Conservation (phyloP, 1,140 invertebrate genomes). For the Magallana gigas region DNA sequence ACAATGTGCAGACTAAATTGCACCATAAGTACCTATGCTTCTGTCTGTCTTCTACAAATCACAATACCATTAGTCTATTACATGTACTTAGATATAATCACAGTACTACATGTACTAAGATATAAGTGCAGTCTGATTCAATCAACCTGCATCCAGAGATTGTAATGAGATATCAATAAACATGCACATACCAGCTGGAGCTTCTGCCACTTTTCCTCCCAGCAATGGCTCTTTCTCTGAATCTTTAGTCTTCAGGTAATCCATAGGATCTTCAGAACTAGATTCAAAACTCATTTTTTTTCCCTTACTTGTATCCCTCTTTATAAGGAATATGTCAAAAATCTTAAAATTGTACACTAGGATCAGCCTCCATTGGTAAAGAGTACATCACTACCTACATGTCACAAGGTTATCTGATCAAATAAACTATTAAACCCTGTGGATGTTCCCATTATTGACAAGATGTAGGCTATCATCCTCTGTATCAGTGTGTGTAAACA, state of each 20-base stretch:
- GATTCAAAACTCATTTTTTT: neutral
- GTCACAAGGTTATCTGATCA: too few species aligned
- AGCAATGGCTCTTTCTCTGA: neutral
- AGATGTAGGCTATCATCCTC: neutral
- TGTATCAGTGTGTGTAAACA: neutral
- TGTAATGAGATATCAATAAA: too few species aligned
- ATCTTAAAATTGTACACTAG: neutral
- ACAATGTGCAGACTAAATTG: too few species aligned
- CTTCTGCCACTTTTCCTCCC: neutral
- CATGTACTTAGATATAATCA: too few species aligned
- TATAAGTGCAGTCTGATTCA: too few species aligned
- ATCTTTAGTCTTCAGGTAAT: neutral
- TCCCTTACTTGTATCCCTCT: neutral
- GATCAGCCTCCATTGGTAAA: too few species aligned
- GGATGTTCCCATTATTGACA: neutral
- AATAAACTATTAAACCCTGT: neutral
- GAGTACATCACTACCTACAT: too few species aligned
- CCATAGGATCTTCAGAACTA: slow-evolving; percentile 28
- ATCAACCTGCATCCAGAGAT: too few species aligned
- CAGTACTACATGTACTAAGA: too few species aligned
- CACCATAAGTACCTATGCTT: too few species aligned
- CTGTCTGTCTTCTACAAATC: too few species aligned
- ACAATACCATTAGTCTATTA: too few species aligned
- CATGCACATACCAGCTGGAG: neutral
- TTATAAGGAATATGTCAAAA: neutral